Conservation (phyloP, 1,140 invertebrate species). For the Melitaea cinxia region DNA sequence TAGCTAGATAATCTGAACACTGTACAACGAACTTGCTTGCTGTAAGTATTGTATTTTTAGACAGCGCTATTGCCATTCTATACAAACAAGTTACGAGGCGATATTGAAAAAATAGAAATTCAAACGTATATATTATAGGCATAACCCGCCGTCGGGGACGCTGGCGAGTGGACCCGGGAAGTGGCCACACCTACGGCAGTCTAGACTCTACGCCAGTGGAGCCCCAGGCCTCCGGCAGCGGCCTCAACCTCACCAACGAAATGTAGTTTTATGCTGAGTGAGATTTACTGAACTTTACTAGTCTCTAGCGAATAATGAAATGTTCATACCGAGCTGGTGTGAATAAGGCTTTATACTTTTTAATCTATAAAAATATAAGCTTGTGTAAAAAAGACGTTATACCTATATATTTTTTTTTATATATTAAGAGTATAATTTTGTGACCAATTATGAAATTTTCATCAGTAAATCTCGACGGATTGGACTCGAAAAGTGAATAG, state of each 20-base stretch:
- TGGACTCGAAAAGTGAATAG: slow-evolving; percentile 4
- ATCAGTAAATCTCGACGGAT: slow-evolving; percentile 8
- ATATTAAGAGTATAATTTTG: neutral
- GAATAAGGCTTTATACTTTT: too few species aligned
- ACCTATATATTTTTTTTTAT: too few species aligned
- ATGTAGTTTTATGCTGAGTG: slow-evolving; percentile 46
- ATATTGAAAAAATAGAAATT: neutral
- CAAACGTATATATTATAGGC: slow-evolving; percentile 50
- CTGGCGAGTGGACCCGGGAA: slow-evolving; percentile 62
- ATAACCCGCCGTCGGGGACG: slow-evolving; percentile 74
- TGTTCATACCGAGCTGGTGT: neutral
- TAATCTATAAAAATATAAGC: too few species aligned
- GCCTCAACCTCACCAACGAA: slow-evolving; percentile 65
- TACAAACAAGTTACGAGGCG: neutral
- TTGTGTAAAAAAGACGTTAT: too few species aligned
- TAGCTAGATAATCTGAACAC: neutral
- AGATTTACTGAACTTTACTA: slow-evolving; percentile 20
- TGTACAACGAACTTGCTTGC: neutral
- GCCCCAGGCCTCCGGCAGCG: slow-evolving; percentile 60
- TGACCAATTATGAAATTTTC: neutral
- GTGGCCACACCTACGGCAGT: slow-evolving; percentile 75
- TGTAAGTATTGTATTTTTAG: slow-evolving; percentile 1
- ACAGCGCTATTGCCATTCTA: neutral
- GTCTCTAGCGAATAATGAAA: neutral
- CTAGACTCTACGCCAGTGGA: slow-evolving; percentile 61